Base-by-base conservation (phyloP, 2,113 vertebrate species). In the Syngnathoides biaculeatus region DNA sequence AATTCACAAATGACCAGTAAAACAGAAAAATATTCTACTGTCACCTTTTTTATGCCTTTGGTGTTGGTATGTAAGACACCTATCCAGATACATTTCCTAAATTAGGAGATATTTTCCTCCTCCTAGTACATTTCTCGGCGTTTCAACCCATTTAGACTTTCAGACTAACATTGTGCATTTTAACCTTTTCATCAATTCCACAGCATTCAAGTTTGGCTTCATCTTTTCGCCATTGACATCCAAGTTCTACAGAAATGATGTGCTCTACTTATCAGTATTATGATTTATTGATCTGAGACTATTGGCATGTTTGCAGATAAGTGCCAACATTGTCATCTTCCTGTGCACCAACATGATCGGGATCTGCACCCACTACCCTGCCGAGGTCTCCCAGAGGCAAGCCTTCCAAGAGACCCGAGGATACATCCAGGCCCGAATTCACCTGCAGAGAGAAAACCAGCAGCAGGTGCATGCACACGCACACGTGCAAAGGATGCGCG, bases 341-440 rank as follows among this genome's bases (percentile, higher is more conserved):
- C 88, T 98, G 67, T 98, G 96, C 89, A 96, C 96, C 83, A 98
- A 98, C 27, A 89, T 96, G 85, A 95, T 97, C 35, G 96, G 96
- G 74, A 94, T 98, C 90, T 98, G 97, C 80, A 98, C 97, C 35
- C 97, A 98, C 87, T 98, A 98, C 79, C 96, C 96, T 0, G 95
- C 96, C 0, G 97, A 98, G 87, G 97, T 98, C 73, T 98, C 97
- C 0, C 97, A 98, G 91, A 94, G 97, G 57, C 96, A 98, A 83
- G 96, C 97, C 66, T 98, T 98, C 89, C 95, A 96, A 84, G 97
- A 98, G 91, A 98, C 96, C 2, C 92, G 95, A 0, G 96, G 95
- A 60, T 98, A 96, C 83, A 98, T 98, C 87, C 95, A 98, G 88
- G 96, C 97, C 0, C 91, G 96, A 45, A 90, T 98, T 80, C 94